These are phyloP conservation scores for Drosophila santomea DNA, from an alignment of 1,140 invertebrate genomes.

Conservation along the genomic window DNA sequence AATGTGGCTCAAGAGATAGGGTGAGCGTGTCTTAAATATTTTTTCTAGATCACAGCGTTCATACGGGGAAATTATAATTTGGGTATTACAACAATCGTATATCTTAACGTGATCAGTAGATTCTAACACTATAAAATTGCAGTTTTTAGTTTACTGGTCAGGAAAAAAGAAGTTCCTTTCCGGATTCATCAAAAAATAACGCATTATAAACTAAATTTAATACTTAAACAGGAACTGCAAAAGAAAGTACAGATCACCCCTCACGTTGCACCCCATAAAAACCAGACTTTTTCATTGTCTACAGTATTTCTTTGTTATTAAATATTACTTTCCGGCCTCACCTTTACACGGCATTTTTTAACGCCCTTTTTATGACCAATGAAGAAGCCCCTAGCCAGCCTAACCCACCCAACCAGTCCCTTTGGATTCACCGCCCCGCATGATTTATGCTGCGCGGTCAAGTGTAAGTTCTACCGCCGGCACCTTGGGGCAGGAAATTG, in stretches of 20 bases:
- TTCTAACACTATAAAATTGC: too few relatives aligned
- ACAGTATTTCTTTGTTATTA: slow-evolving; percentile 71
- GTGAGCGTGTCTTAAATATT: too few relatives aligned
- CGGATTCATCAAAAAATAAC: slow-evolving; percentile 5
- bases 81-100: too few relatives aligned
- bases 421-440: slow-evolving; percentile 9
- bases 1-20: too few relatives aligned
- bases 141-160: neutral
- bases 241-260: neutral
- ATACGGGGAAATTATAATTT: too few relatives aligned
- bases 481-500: slow-evolving; percentile 70
- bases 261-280: slow-evolving; percentile 32
- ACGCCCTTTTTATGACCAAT: slow-evolving; percentile 61
- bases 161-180: neutral
- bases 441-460: slow-evolving; percentile 80
- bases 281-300: slow-evolving; percentile 56
- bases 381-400: slow-evolving; percentile 37
- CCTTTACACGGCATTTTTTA: slow-evolving; percentile 55
- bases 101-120: too few relatives aligned
- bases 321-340: slow-evolving; percentile 67
- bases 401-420: neutral
- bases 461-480: slow-evolving; percentile 72
- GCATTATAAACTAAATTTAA: slow-evolving; percentile 31
- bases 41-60: too few relatives aligned
- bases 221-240: slow-evolving; percentile 10